Evolutionary conservation across 2,113 vertebrate species (phyloP), one percentile per base, ranked within the genome.

Genomic region (Bufo bufo): DNA sequence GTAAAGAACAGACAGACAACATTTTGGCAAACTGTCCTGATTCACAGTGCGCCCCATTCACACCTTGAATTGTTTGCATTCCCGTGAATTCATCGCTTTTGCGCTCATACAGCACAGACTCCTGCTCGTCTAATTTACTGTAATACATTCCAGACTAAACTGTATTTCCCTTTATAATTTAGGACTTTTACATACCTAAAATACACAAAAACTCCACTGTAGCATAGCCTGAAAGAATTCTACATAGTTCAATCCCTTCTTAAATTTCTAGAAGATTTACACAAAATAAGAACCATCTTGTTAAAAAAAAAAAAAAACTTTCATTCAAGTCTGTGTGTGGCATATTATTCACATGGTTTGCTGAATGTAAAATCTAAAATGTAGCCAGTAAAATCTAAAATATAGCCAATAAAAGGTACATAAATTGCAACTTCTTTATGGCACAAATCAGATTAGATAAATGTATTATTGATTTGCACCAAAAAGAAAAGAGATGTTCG

Each of bases 1-100:
- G 54, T 85, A 85, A 85, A 85, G 33, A 45, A 85, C 17, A 85
- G 45, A 33, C n/a, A 74, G 52, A 85, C 82, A 84, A 54, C 14
- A 59, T 58, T 84, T 84, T 84, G 82, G 82, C 63, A 69, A 69
- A 69, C 78, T 81, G 23, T 16, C 16, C 8, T 74, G 43, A 19
- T 20, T 75, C 72, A 72, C 33, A 16, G 13, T 45, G 33, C 43
- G 66, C 6, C 13, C 33, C 66, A 71, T 71, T 47, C 9, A 4
- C 16, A 49, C 45, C 43, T 19, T 45, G 6, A 72, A 72, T 45
- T 45, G 33, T 43, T 49, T 49, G 16, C 17, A 75, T 47, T 50
- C 19, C 43, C 17, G 50, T 75, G 6, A 75, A 75, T 50, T 50
- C 72, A 75, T 75, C 72, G 50, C 20, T 50, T 50, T 50, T 75